Base-by-base conservation (phyloP, 2,797 vertebrate species). In the Morus bassanus region DNA sequence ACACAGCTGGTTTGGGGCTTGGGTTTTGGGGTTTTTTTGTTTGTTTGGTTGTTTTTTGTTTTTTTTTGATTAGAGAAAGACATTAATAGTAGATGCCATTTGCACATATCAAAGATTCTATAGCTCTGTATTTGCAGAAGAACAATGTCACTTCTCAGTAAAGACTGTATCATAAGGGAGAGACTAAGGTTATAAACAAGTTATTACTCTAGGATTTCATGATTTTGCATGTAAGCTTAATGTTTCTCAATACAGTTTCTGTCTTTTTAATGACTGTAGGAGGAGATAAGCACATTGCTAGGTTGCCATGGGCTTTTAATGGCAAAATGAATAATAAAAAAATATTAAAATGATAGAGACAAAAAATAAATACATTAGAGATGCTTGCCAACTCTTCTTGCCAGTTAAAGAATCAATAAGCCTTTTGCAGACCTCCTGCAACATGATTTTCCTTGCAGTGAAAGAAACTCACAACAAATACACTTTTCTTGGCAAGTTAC, bases 281-380 rank as follows among this genome's bases (percentile, higher is more conserved):
- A 93, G 82, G 72, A 95, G 82, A 93, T 59, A 93, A 78, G 87
- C 69, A 83, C 21, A 84, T 85, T 64, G 59, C 69, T 88, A 86
- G 65, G 87, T 88, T 94, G 87, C 82, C 70, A 81, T 79, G 82
- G 89, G 79, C 69, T 84, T 94, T 93, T 91, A 96, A 95, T 78
- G 87, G 82, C 35, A 94, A 97, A 96, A 84, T 51, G 72, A 95
- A 95, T 84, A 94, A 93, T 88, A 93, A 96, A 94, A 96, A 89
- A 86, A 73, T 75, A 89, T 81, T 88, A 69, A 92, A 94, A 95
- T 67, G 2, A 89, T 69, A 77, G 33, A 91, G 31, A 94, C 48
- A 78, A 86, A 81, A 92, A 79, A 78, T 59, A 96, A 91, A 88
- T 77, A 78, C 82, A 75, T 80, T 79, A 78, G 54, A 73, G 83